Base-by-base conservation (phyloP, 2,888 invertebrate species). In the Metacarcinus magister region DNA sequence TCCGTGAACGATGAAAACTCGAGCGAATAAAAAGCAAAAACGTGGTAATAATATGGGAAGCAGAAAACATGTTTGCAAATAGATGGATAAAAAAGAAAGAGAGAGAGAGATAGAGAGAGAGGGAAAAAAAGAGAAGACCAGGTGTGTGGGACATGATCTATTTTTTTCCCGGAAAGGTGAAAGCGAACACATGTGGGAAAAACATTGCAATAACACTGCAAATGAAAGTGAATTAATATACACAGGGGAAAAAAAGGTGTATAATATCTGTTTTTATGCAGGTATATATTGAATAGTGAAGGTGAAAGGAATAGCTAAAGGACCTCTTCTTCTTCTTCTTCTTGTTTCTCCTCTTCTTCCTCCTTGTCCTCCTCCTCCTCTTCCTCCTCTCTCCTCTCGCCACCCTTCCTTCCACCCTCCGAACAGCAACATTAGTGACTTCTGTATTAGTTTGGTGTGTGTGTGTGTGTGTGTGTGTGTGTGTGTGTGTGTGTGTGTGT, bases 301-400 rank as follows among this genome's bases (percentile, higher is more conserved):
- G 8, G 54, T n/a, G n/a, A n/a, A n/a, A n/a, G n/a, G n/a, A n/a
- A n/a, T n/a, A n/a, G n/a, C n/a, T n/a, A n/a, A n/a, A n/a, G n/a
- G n/a, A n/a, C 48, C 92, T 48, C 54, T 48, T 28, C 48, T 54
- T 92, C 54, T 48, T 48, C 48, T 48, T 48, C 92, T 92, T 46
- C 46, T 46, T 92, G 46, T 92, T n/a, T 92, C 46, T 46, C 46
- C 23, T n/a, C n/a, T 13, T 46, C 48, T 46, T 48, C 3, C 92
- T 48, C 10, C 13, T 23, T 92, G 19, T 46, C 28, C 13, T 46
- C 46, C 92, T 75, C 75, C 28, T 16, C 28, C 75, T 75, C 75
- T 28, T 16, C 16, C 75, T 28, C 10, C 28, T 67, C 75, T 28
- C 75, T 28, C 28, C 28, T 28, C 28, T 28, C n/a, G 75, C 7